A percentile compares a stretch with the other conserved stretches of the same genome.
These are phyloP conservation scores for Nothocercus nigrocapillus DNA, from an alignment of 2,113 vertebrate species.

Conservation along the genomic window DNA sequence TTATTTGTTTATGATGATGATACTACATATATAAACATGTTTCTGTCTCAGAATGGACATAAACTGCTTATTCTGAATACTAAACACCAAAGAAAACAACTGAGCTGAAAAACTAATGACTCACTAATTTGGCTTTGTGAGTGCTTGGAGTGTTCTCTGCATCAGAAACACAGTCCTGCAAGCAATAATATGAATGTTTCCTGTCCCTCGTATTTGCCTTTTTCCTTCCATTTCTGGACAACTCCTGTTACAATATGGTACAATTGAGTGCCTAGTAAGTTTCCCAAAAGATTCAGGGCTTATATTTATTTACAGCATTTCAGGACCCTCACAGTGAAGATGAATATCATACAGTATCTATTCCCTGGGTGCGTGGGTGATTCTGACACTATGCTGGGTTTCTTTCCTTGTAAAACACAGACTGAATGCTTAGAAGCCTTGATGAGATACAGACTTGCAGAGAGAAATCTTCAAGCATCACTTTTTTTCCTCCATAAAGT, in stretches of 20 bases:
- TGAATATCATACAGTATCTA: slow-evolving; percentile 51
- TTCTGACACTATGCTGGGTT: not conserved
- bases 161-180: slow-evolving; percentile 28
- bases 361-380: not conserved
- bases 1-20: slow-evolving; percentile 31
- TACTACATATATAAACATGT: not conserved
- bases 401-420: slow-evolving; percentile 47
- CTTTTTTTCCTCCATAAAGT: slow-evolving; percentile 58
- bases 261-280: not conserved
- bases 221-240: not conserved
- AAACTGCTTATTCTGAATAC: slow-evolving; percentile 51
- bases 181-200: slow-evolving; percentile 44
- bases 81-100: slow-evolving; percentile 53
- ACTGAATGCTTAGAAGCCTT: slow-evolving; percentile 32
- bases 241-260: not conserved
- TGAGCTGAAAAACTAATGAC: slow-evolving; percentile 44
- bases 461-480: slow-evolving; percentile 47
- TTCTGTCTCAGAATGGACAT: slow-evolving; percentile 48
- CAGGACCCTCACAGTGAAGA: slow-evolving; percentile 31
- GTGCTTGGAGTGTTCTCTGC: not conserved
- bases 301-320: slow-evolving; percentile 47
- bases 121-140: slow-evolving; percentile 18
- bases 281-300: slow-evolving; percentile 25
- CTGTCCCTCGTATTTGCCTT: slow-evolving; percentile 22
- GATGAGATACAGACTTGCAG: slow-evolving; percentile 29